A percentile compares a stretch with the other conserved stretches of the same genome.
Conservation (phyloP, 1,140 invertebrate genomes). For the Macrocentrus cingulum region DNA sequence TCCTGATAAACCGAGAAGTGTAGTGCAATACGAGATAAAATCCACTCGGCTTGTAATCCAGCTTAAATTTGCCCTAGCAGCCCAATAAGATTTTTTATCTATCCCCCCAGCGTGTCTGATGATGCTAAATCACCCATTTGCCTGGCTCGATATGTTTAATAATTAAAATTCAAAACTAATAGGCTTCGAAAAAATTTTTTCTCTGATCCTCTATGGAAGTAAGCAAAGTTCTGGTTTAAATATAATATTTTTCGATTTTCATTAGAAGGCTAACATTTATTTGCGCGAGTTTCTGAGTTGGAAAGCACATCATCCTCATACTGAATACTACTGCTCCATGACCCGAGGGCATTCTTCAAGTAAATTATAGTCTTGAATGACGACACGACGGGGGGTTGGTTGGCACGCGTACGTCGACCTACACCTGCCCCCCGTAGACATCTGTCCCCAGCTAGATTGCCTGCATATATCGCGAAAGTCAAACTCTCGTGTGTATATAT, state of each 20-base stretch:
- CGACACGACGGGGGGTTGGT: constrained; percentile 55
- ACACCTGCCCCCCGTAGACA: constrained; percentile 57
- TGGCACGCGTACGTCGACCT: constrained; percentile 53
- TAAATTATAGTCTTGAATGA: constrained; percentile 62
- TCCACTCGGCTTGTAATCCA: constrained; percentile 42
- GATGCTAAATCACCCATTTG: constrained; percentile 41
- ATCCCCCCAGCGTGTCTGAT: constrained; percentile 3
- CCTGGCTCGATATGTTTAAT: constrained; percentile 19
- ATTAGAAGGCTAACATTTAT: too few species aligned
- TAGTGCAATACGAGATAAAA: constrained; percentile 35
- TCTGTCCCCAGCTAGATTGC: constrained; percentile 45
- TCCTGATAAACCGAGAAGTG: constrained; percentile 10
- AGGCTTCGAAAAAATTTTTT: too few species aligned
- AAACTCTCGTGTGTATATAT: constrained; percentile 39
- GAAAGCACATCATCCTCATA: constrained; percentile 13
- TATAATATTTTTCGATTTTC: too few species aligned
- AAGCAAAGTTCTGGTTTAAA: too few species aligned
- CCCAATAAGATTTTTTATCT: constrained; percentile 33
- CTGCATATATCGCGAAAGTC: constrained; percentile 38
- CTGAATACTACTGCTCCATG: constrained; percentile 38
- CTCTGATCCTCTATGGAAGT: too few species aligned
- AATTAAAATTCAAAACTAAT: too few species aligned
- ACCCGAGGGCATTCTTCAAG: constrained; percentile 55
- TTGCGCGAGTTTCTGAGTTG: constrained; percentile 1
- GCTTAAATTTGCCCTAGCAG: constrained; percentile 38